These are phyloP conservation scores for Sebastes nivosus DNA, from an alignment of 2,797 vertebrate species.

Conservation along the genomic window DNA sequence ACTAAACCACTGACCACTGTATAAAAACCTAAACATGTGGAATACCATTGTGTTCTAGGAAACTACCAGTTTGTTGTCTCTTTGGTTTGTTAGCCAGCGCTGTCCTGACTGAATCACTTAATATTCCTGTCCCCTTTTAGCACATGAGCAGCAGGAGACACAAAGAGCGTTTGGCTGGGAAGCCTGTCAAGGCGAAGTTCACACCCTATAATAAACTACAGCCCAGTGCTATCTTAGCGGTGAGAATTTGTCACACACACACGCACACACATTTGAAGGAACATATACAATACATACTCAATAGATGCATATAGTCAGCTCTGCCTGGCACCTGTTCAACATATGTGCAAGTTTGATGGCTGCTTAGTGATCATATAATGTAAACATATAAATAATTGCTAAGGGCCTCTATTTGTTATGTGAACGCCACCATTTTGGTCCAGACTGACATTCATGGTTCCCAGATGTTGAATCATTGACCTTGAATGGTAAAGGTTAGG, in stretches of 20 bases:
- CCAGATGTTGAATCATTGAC: not conserved
- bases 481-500: too few species aligned
- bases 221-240: constrained; percentile 73
- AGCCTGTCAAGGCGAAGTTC: constrained; percentile 92
- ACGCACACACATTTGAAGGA: not conserved
- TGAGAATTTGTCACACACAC: constrained; percentile 57
- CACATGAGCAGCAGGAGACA: constrained; percentile 98
- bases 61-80: not conserved
- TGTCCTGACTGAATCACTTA: constrained; percentile 13
- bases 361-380: too few species aligned
- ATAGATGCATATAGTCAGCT: constrained; percentile 4
- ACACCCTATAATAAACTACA: constrained; percentile 88
- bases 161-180: constrained; percentile 95
- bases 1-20: not conserved
- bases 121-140: constrained; percentile 72
- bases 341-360: not conserved
- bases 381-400: not conserved
- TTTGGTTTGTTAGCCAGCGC: not conserved
- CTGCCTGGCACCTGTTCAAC: not conserved
- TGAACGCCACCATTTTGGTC: not conserved
- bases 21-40: not conserved
- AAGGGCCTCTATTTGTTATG: not conserved
- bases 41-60: not conserved
- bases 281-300: not conserved
- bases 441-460: not conserved